A percentile compares a stretch with the other conserved stretches of the same genome.
phyloP scores from a whole-genome alignment of 2,113 vertebrate genomes.

The human region GRCh38 chr9:4605001-4605500 shows the following conservation, averaged over 20 bases:
- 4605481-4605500: not conserved
- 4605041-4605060: not conserved
- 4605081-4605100: not conserved
- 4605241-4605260: not conserved
- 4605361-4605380: slow-evolving; percentile 82
- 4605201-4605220: not conserved
- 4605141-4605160: not conserved
- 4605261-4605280: not conserved
- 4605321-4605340: not conserved
- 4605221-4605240: not conserved
- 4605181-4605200: not conserved
- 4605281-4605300: not conserved
- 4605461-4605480: not conserved
- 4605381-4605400: slow-evolving; percentile 84
- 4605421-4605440: slow-evolving; percentile 1
- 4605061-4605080: not conserved
- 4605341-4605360: slow-evolving; percentile 82
- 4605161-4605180: not conserved
- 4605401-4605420: slow-evolving; percentile 86
- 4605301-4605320: not conserved
- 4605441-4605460: slow-evolving; percentile 58
- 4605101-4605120: not conserved
- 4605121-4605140: not conserved
- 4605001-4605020: not conserved
- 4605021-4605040: not conserved